Evolutionary conservation across 37 sponge, comb jelly and placozoan species (phyloP), one percentile per base, ranked within the genome.

Genomic region (Petrosia ficiformis): DNA sequence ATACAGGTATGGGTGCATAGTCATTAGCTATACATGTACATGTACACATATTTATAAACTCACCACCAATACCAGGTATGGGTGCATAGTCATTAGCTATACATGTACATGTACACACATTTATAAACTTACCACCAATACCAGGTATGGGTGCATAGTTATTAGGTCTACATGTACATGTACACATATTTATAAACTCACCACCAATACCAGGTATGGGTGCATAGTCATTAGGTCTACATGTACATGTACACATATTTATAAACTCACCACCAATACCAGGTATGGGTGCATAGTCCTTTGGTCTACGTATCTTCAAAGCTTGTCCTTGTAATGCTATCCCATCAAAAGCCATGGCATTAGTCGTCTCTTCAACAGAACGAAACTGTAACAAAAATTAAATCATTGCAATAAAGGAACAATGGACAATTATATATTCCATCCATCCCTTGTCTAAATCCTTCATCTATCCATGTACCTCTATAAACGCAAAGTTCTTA

Each of bases 401-500:
- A 8, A 71, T 39, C 48, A 39, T 29, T 6, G 2, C 71, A 71
- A 24, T 39, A 41, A 71, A 22, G 24, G 71, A n/a, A 34, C 24
- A 3, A 4, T 36, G 26, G 31, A 68, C 2, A 22, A 39, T 35
- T 67, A 30, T 35, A 67, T 10, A 3, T 37, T 35, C 68, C 1
- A 33, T 37, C 30, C 3, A 5, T 35, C 32, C 22, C 68, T n/a
- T 67, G 33, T 35, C 31, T 67, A 10, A 4, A 6, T 36, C 26
- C 32, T n/a, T 28, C 39, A 39, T 44, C n/a, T 29, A 33, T 64
- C 28, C 26, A 22, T 71, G 43, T 66, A 96, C 97, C 87, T 99
- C 99, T 26, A 93, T 70, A 73, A 99, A 99, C 24, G 99, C 99
- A 86, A 99, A 99, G 63, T 99, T 99, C 83, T 95, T 95, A 48